phyloP scores from a whole-genome alignment of 2,797 vertebrate genomes.

The Syndactyla subalaris region DNA sequence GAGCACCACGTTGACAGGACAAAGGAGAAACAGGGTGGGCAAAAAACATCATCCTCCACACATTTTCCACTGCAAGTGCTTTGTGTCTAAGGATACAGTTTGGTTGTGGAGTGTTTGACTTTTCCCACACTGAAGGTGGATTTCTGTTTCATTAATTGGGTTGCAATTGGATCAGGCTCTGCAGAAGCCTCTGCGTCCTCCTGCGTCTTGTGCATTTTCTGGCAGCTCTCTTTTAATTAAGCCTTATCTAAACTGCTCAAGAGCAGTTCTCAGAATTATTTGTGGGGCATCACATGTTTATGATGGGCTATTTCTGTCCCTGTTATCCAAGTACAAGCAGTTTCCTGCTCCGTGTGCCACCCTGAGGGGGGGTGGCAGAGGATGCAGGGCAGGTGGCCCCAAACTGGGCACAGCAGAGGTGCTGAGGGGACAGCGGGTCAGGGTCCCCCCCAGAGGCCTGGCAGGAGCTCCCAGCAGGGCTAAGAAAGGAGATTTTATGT shows the following conservation, averaged over 20 bases:
- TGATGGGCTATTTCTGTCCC: not conserved
- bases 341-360: not conserved
- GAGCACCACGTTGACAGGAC: not conserved
- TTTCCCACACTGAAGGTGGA: accelerated
- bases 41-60: accelerated
- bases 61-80: not conserved
- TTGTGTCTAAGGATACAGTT: accelerated
- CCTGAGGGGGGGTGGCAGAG: not conserved
- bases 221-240: not conserved
- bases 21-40: not conserved
- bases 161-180: not conserved
- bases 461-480: not conserved
- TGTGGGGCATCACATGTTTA: not conserved
- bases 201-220: not conserved
- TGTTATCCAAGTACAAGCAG: not conserved
- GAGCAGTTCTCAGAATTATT: not conserved
- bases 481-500: not conserved
- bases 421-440: accelerated
- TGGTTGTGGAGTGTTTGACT: not conserved
- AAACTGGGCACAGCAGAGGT: not conserved
- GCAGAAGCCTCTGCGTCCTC: not conserved
- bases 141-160: not conserved
- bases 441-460: not conserved
- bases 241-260: not conserved
- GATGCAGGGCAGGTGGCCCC: not conserved